Evolutionary conservation across 2,888 invertebrate species (phyloP).

Genomic region (Orchesellides sinensis): DNA sequence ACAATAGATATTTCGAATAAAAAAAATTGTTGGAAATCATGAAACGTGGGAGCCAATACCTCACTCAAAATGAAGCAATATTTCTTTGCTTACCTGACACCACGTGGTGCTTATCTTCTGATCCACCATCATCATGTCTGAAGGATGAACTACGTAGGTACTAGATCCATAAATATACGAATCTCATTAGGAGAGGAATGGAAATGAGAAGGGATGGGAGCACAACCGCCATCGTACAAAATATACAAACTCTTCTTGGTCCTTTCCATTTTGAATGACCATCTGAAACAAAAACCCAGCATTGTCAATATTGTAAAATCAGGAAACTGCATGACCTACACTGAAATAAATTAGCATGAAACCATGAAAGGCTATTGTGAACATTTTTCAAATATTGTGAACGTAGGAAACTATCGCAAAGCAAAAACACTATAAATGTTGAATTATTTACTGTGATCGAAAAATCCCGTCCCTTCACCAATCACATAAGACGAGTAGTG

Average conservation of each 20-base stretch:
- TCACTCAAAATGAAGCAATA: too few species aligned
- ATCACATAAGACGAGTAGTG: slow-evolving; percentile 42
- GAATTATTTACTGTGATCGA: neutral
- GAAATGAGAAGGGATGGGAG: slow-evolving; percentile 84
- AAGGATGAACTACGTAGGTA: slow-evolving; percentile 85
- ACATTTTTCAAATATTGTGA: too few species aligned
- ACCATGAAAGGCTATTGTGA: too few species aligned
- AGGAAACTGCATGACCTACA: neutral
- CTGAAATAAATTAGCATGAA: too few species aligned
- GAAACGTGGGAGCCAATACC: too few species aligned
- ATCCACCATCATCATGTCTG: slow-evolving; percentile 87
- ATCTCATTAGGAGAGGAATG: slow-evolving; percentile 84
- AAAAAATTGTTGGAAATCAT: too few species aligned
- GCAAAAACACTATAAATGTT: neutral
- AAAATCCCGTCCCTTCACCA: slow-evolving; percentile 23
- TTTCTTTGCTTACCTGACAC: slow-evolving; percentile 84
- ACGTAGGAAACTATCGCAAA: too few species aligned
- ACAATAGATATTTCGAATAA: too few species aligned
- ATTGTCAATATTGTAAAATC: too few species aligned
- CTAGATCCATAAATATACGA: slow-evolving; percentile 82
- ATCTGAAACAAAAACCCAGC: slow-evolving; percentile 34
- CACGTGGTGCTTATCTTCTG: slow-evolving; percentile 86
- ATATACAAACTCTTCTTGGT: slow-evolving; percentile 81
- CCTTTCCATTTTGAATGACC: slow-evolving; percentile 76
- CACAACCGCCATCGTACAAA: slow-evolving; percentile 82